phyloP scores from a whole-genome alignment of 2,797 vertebrate genomes.

The Philypnodon macrostomus region DNA sequence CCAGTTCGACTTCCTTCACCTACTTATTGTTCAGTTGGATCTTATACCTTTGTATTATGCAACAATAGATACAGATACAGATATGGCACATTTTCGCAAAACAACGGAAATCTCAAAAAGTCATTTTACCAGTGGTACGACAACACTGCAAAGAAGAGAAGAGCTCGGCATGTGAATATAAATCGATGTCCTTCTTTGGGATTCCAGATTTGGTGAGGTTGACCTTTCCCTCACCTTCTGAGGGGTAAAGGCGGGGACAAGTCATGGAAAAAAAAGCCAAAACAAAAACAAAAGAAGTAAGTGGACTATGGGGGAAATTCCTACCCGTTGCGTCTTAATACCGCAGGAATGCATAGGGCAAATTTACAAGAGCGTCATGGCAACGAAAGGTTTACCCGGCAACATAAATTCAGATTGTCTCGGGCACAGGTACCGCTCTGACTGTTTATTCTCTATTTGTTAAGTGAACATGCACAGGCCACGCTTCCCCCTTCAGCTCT shows the following conservation, averaged over 20 bases:
- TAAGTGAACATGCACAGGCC: neutral
- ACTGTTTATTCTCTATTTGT: constrained; percentile 33
- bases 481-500: constrained; percentile 15
- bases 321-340: constrained; percentile 64
- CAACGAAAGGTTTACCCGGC: constrained; percentile 32
- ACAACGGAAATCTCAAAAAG: neutral
- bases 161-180: no score
- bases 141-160: constrained; percentile 9
- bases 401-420: constrained; percentile 24
- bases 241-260: constrained; percentile 45
- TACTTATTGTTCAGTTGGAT: constrained; percentile 16
- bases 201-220: constrained; percentile 58
- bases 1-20: constrained; percentile 30
- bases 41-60: constrained; percentile 17
- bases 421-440: constrained; percentile 1
- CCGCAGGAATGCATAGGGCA: constrained; percentile 61
- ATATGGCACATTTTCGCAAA: constrained; percentile 8
- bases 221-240: constrained; percentile 67
- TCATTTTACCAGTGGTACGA: neutral
- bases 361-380: constrained; percentile 44
- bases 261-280: constrained; percentile 37
- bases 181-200: constrained; percentile 31
- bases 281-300: constrained; percentile 12
- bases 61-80: constrained; percentile 25
- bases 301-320: constrained; percentile 56